phyloP scores from a whole-genome alignment of 2,888 invertebrate genomes.

The Clanis bilineata region DNA sequence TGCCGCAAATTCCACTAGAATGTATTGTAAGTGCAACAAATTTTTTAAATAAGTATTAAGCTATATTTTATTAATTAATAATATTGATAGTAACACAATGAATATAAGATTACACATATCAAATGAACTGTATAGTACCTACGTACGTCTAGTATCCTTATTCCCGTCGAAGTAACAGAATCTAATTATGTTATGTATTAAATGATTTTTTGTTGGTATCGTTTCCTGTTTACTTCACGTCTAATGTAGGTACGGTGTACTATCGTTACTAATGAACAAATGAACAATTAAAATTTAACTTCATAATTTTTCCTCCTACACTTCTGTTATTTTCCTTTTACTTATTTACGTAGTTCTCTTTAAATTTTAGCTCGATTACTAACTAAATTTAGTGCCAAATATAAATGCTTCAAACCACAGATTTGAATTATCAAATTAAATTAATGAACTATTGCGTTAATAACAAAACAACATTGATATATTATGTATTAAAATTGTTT shows the following conservation, averaged over 20 bases:
- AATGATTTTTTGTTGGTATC: constrained; percentile 14
- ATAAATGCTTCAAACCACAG: constrained; percentile 9
- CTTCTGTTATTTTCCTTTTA: constrained; percentile 33
- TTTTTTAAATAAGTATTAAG: too few species aligned
- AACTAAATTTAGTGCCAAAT: not conserved
- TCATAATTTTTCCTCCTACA: constrained; percentile 32
- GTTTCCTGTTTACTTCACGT: constrained; percentile 37
- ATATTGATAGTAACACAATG: not conserved
- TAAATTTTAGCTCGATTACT: not conserved
- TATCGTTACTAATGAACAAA: constrained; percentile 30
- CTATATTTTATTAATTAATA: too few species aligned
- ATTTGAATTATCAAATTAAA: constrained; percentile 14
- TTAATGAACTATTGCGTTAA: not conserved
- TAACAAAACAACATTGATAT: not conserved
- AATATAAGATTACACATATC: not conserved
- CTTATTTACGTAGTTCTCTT: constrained; percentile 20
- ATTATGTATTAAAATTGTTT: not conserved
- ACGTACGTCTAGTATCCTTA: too few species aligned
- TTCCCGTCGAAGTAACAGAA: constrained; percentile 9
- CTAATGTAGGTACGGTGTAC: constrained; percentile 28
- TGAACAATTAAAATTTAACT: constrained; percentile 28
- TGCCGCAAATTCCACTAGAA: too few species aligned
- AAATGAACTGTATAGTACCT: constrained; percentile 20
- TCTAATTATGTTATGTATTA: constrained; percentile 4
- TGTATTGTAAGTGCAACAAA: too few species aligned